These are phyloP conservation scores for Podarcis lilfordi DNA, from an alignment of 2,797 vertebrate genomes.

Conservation along the genomic window DNA sequence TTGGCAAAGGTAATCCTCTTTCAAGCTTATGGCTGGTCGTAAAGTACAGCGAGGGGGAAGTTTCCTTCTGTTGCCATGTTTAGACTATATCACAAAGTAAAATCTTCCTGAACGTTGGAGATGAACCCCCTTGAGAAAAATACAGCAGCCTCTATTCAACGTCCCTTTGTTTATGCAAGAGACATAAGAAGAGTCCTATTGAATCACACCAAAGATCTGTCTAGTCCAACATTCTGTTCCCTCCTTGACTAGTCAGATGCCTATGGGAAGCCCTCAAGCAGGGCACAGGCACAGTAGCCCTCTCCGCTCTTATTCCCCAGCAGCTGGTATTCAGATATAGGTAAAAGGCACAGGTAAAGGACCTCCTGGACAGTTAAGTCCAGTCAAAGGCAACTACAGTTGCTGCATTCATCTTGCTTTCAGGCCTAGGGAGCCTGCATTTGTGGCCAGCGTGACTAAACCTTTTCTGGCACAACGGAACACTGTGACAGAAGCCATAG, in stretches of 20 bases:
- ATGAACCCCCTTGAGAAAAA: constrained; percentile 8
- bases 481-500: no score
- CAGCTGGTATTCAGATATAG: neutral
- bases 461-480: no score
- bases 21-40: neutral
- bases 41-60: neutral
- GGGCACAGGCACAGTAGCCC: neutral
- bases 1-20: constrained; percentile 90
- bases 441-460: no score
- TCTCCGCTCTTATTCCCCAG: no score
- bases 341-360: no score
- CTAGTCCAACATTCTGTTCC: no score
- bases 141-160: neutral
- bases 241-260: neutral
- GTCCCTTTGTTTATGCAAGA: neutral
- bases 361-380: no score
- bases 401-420: no score
- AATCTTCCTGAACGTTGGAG: neutral
- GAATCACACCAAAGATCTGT: neutral
- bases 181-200: neutral
- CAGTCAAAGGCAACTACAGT: no score
- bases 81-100: neutral
- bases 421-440: no score
- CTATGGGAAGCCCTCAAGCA: neutral
- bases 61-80: neutral